Evolutionary conservation across 2,888 invertebrate genomes (phyloP).

Genomic region (Meandrusa payeni): DNA sequence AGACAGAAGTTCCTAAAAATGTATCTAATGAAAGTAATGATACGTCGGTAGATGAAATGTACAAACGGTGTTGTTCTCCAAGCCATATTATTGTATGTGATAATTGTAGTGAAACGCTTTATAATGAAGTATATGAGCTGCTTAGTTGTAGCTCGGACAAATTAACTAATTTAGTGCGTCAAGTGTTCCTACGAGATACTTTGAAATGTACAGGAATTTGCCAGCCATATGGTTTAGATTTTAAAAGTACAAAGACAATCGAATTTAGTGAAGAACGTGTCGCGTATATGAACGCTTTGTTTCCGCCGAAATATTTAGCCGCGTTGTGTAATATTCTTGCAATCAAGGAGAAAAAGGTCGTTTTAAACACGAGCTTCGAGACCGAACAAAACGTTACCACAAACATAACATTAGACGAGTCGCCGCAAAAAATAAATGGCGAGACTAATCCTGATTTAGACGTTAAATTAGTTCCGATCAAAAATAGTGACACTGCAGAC

Average conservation of each 20-base stretch:
- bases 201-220: slow-evolving; percentile 83
- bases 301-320: slow-evolving; percentile 85
- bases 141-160: slow-evolving; percentile 85
- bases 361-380: slow-evolving; percentile 83
- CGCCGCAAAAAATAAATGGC: slow-evolving; percentile 49
- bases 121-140: slow-evolving; percentile 86
- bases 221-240: slow-evolving; percentile 82
- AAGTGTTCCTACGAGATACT: slow-evolving; percentile 82
- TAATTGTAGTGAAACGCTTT: slow-evolving; percentile 86
- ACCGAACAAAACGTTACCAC: slow-evolving; percentile 71
- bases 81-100: slow-evolving; percentile 87
- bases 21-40: slow-evolving; percentile 74
- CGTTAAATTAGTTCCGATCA: slow-evolving; percentile 55
- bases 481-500: slow-evolving; percentile 51
- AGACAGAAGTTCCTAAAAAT: slow-evolving; percentile 84
- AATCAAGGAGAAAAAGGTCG: slow-evolving; percentile 83
- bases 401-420: slow-evolving; percentile 65
- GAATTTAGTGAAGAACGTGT: slow-evolving; percentile 71
- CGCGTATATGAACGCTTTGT: slow-evolving; percentile 82
- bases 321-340: slow-evolving; percentile 90
- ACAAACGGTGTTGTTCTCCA: slow-evolving; percentile 85
- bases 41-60: slow-evolving; percentile 61
- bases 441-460: slow-evolving; percentile 62
- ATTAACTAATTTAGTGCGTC: slow-evolving; percentile 81
- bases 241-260: slow-evolving; percentile 78